Conservation (phyloP, 2,888 invertebrate genomes). For the Tubulanus polymorphus region DNA sequence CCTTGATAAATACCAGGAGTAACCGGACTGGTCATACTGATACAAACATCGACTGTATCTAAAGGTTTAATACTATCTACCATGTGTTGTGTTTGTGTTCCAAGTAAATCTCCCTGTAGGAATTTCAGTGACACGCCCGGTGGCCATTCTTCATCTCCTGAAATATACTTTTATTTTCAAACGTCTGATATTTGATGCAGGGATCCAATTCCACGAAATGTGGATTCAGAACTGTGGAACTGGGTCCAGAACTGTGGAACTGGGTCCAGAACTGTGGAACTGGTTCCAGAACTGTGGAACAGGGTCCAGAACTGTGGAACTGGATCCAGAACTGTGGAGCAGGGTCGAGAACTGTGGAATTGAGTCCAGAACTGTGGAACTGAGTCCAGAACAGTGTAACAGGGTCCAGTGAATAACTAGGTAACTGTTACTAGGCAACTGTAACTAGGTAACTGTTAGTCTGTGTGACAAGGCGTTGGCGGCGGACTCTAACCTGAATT, state of each 20-base stretch:
- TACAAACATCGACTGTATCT: constrained; percentile 69
- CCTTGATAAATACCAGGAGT: constrained; percentile 73
- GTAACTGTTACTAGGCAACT: neutral
- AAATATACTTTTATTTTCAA: too few species aligned
- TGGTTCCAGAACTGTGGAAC: too few species aligned
- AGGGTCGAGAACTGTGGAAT: too few species aligned
- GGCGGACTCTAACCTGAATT: constrained; percentile 72
- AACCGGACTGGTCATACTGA: constrained; percentile 77
- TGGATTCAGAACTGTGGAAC: too few species aligned
- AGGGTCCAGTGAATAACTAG: neutral
- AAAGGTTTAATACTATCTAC: constrained; percentile 73
- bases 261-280: too few species aligned
- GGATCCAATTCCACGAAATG: neutral
- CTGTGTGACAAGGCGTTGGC: too few species aligned
- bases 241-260: too few species aligned
- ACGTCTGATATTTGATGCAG: neutral
- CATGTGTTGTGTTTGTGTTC: constrained; percentile 59
- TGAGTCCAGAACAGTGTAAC: too few species aligned
- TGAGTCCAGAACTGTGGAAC: too few species aligned
- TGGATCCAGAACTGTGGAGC: too few species aligned
- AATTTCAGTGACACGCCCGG: constrained; percentile 69
- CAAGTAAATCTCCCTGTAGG: constrained; percentile 67
- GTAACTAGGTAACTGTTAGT: too few species aligned
- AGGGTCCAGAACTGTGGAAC: too few species aligned
- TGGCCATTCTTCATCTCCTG: constrained; percentile 76